Base-by-base conservation (phyloP, 2,888 invertebrate species). In the Prosapia bicincta region DNA sequence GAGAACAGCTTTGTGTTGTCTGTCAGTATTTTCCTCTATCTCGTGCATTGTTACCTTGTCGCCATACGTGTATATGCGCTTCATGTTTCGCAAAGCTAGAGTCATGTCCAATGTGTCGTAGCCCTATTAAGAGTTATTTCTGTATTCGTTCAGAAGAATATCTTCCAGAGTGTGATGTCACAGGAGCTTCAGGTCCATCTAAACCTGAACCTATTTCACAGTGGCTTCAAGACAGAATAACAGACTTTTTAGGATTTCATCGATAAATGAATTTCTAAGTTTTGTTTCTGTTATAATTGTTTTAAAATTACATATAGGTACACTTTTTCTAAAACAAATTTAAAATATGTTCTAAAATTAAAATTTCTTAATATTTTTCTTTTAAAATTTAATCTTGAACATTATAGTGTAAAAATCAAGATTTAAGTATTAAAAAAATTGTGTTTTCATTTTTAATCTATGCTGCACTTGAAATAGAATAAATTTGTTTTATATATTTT, bases 81-180 rank as follows among this genome's bases (percentile, higher is more conserved):
- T 88, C 90, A 68, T 96, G 95, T 83, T 91, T 95, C 83, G 89
- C 90, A 68, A 93, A 93, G 83, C 86, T 96, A 80, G 93, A 94
- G 84, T 90, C 92, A 80, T 96, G 96, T 83, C 96, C 96, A 24
- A 93, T 96, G 88, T 96, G 96, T 85, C 89, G 95, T 77, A 92
- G 93, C 80, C 90, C 90, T 66, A 94, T 95, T 82, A 91, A 91
- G 80, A 92, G 92, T 82, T 95, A 93, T 87, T 95, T 95, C 87
- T 92, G 93, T 85, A 94, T 92, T 82, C 86, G 93, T 66, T 90
- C 91, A 80, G 93, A 93, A 82, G 93, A 93, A 77, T 93, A 93
- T 84, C 85, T 90, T 89, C 89, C 89, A 13, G 85, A 85, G 72
- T 86, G 86, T 81, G 78, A 83, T 81, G 78, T 79, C 83, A 79